These are phyloP conservation scores for Malurus alboscapulatus DNA, from an alignment of 2,113 vertebrate genomes.

Conservation along the genomic window DNA sequence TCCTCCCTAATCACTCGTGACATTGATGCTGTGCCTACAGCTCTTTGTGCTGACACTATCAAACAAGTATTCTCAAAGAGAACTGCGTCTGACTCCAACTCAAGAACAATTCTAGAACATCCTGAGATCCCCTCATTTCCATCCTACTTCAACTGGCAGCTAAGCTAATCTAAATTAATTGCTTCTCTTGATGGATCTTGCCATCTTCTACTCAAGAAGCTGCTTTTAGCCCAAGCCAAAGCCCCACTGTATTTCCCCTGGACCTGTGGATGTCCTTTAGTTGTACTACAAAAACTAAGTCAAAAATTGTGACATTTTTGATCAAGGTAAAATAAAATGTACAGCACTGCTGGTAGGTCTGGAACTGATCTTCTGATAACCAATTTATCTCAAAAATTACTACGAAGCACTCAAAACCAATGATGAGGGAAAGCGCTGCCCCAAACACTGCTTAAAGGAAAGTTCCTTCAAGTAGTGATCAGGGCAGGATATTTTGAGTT, in stretches of 20 bases:
- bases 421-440: neutral
- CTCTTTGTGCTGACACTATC: constrained; percentile 47
- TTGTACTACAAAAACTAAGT: neutral
- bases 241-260: neutral
- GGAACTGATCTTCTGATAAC: constrained; percentile 3
- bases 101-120: constrained; percentile 27
- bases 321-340: neutral
- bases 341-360: neutral
- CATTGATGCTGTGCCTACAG: constrained; percentile 64
- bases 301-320: neutral
- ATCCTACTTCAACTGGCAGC: constrained; percentile 7
- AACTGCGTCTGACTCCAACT: constrained; percentile 36
- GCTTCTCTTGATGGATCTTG: neutral
- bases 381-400: constrained; percentile 34
- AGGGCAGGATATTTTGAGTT: constrained; percentile 35
- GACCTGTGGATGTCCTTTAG: neutral
- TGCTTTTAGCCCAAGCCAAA: neutral
- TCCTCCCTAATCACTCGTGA: constrained; percentile 69
- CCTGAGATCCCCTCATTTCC: neutral
- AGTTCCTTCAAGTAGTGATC: constrained; percentile 24
- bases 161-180: neutral
- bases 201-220: neutral
- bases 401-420: constrained; percentile 33
- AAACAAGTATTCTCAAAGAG: constrained; percentile 37
- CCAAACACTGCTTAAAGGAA: constrained; percentile 38